Base-by-base conservation (phyloP, 2,888 invertebrate species). In the Acanthoscelides obtectus region DNA sequence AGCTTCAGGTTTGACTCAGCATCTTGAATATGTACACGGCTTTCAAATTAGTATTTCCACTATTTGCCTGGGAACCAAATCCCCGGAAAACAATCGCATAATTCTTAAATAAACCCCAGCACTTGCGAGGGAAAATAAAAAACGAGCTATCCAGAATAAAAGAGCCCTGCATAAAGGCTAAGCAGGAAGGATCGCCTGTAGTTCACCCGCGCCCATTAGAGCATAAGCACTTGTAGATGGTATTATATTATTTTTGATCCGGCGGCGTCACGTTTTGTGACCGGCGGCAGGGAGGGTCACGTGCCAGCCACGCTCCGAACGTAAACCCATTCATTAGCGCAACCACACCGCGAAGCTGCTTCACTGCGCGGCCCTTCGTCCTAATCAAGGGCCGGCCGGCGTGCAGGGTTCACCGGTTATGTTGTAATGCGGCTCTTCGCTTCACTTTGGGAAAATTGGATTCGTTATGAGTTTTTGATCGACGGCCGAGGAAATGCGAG, bases 301-400 rank as follows among this genome's bases (percentile, higher is more conserved):
- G 85, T 85, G 86, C 75, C 77, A 71, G 81, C 77, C 85, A 84
- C 85, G 84, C 84, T 84, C 80, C 79, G 79, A 83, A 84, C 83
- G 84, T 85, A 86, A 86, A 86, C 86, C 84, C 83, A 85, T 86
- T 86, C 86, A 86, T 86, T 86, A 85, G 84, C 81, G 84, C 84
- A 84, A 85, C 86, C 86, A 82, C 85, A 85, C 84, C 81, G 84
- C 84, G 84, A 84, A 85, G 83, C 83, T 80, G 77, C n/a, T n/a
- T n/a, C n/a, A n/a, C n/a, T n/a, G n/a, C n/a, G n/a, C n/a, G 45
- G 45, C 45, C 45, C 45, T 45, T 75, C 70, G 71, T 73, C 70
- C 71, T 72, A 71, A 70, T 73, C 72, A 74, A 75, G 74, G 75
- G 77, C 74, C 71, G 72, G 27, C 74, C 71, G 72, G 73, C 72